Evolutionary conservation across 2,888 invertebrate species (phyloP).

Genomic region (Drymonia ruficornis): DNA sequence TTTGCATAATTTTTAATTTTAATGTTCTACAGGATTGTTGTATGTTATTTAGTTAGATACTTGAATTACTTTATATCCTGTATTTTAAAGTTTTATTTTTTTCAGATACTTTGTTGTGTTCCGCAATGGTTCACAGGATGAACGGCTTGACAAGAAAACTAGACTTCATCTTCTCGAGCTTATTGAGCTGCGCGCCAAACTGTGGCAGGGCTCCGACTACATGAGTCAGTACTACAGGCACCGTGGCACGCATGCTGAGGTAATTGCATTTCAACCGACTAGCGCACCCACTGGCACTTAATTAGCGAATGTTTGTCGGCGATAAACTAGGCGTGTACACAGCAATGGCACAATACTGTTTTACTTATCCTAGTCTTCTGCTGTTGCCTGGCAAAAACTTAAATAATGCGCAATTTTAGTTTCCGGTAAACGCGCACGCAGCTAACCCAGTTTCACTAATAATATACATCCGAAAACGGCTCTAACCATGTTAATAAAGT

Average conservation of each 20-base stretch:
- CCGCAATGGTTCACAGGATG: slow-evolving; percentile 95
- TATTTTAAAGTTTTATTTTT: background rate
- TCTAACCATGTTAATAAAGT: background rate
- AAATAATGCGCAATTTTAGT: slow-evolving; percentile 23
- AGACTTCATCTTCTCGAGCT: slow-evolving; percentile 95
- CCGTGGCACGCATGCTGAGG: slow-evolving; percentile 86
- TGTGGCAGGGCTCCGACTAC: slow-evolving; percentile 94
- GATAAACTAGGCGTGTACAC: too few relatives aligned
- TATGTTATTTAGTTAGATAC: too few relatives aligned
- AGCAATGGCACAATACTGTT: too few relatives aligned
- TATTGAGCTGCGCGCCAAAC: slow-evolving; percentile 96
- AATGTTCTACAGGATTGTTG: too few relatives aligned
- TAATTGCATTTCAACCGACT: slow-evolving; percentile 45
- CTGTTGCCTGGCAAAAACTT: background rate
- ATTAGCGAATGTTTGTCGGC: too few relatives aligned
- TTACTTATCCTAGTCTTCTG: too few relatives aligned
- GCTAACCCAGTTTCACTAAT: slow-evolving; percentile 42
- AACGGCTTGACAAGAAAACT: slow-evolving; percentile 93
- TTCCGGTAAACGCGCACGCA: slow-evolving; percentile 26
- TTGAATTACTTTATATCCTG: too few relatives aligned
- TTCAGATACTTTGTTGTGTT: slow-evolving; percentile 91
- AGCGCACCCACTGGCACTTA: too few relatives aligned
- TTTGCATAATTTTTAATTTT: too few relatives aligned
- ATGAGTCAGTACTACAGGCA: slow-evolving; percentile 93
- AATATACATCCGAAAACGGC: slow-evolving; percentile 23